phyloP scores from a whole-genome alignment of 2,797 vertebrate genomes.

The Propithecus deckenii region DNA sequence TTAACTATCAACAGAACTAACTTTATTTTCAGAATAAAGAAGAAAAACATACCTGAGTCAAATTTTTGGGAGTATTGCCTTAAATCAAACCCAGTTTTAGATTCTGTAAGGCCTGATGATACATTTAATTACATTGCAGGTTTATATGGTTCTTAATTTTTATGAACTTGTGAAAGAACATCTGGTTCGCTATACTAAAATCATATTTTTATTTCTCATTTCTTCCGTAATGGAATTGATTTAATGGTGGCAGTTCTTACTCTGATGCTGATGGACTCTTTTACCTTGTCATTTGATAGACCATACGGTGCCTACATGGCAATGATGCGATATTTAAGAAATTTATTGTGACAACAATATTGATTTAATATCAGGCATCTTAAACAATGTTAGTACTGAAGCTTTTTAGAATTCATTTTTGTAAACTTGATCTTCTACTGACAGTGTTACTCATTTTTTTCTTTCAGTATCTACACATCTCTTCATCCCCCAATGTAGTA shows the following conservation, averaged over 20 bases:
- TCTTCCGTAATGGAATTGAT: constrained; percentile 17
- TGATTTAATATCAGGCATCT: constrained; percentile 4
- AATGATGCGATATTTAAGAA: constrained; percentile 18
- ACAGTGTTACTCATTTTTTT: neutral
- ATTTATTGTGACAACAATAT: constrained; percentile 32
- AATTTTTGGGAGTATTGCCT: neutral
- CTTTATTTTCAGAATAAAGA: neutral
- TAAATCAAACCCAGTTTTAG: constrained; percentile 51
- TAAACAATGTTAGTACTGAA: neutral
- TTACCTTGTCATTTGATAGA: constrained; percentile 7
- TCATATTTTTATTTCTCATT: constrained; percentile 45
- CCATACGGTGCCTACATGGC: neutral
- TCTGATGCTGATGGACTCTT: neutral
- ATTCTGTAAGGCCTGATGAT: neutral
- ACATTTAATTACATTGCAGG: neutral
- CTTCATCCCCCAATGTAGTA: neutral
- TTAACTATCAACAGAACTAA: neutral
- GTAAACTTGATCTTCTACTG: neutral
- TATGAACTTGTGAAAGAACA: constrained; percentile 47
- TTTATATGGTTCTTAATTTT: constrained; percentile 47
- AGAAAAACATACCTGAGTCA: neutral
- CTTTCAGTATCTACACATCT: neutral
- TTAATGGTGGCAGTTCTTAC: constrained; percentile 41
- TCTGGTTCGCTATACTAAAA: constrained; percentile 42
- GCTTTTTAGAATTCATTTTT: neutral